Evolutionary conservation across 2,888 invertebrate genomes (phyloP).

Genomic region (Lampropteryx suffumata): DNA sequence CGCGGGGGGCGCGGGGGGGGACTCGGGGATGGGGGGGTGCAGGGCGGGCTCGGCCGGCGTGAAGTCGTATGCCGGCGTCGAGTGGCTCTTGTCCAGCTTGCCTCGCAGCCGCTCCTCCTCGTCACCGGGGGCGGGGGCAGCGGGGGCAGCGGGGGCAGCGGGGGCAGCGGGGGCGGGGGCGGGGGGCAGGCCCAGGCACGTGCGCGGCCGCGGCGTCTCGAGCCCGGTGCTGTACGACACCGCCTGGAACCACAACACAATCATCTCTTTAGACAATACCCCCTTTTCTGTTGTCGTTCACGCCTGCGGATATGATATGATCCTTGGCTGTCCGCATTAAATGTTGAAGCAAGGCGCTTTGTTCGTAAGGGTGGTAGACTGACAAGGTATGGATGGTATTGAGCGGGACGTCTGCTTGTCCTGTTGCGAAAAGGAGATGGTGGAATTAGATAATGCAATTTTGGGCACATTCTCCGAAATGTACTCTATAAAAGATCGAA

Average conservation of each 20-base stretch:
- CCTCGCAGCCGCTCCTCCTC: slow-evolving; percentile 40
- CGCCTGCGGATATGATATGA: no score
- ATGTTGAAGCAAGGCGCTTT: no score
- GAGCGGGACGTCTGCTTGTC: no score
- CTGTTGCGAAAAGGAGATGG: no score
- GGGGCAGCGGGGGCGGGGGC: neutral
- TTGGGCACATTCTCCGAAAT: no score
- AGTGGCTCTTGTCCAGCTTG: slow-evolving; percentile 90
- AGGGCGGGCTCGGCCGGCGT: slow-evolving; percentile 41
- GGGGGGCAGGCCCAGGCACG: slow-evolving; percentile 17
- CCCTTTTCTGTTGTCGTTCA: no score
- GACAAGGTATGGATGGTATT: no score
- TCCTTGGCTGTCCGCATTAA: no score
- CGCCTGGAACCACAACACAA: slow-evolving; percentile 62
- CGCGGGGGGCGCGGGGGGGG: slow-evolving; percentile 55
- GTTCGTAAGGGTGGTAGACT: no score
- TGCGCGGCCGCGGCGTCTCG: slow-evolving; percentile 67
- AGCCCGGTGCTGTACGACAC: slow-evolving; percentile 90
- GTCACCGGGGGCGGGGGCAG: slow-evolving; percentile 67
- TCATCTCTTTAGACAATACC: no score
- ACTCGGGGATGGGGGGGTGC: slow-evolving; percentile 62
- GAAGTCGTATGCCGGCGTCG: slow-evolving; percentile 91
- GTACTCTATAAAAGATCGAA: no score
- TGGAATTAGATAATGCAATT: no score
- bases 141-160: slow-evolving; percentile 84